Evolutionary conservation across 37 sponge, comb jelly and placozoan species (phyloP), one percentile per base, ranked within the genome.

Genomic region (Diacarnus erythraeanus): DNA sequence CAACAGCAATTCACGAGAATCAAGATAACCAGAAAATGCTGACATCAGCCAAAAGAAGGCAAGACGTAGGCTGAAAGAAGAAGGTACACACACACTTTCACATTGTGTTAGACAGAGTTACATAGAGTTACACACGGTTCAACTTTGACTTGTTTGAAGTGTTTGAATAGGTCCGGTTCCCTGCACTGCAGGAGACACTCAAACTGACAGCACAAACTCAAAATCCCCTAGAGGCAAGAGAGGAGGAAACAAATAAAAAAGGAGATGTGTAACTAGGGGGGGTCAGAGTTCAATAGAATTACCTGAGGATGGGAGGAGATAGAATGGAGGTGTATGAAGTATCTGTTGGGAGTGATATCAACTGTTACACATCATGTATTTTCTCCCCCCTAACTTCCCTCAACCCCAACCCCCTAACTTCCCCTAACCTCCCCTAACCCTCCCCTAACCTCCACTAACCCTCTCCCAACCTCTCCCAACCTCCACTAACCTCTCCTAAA

Each of bases 21-120:
- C 83, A 25, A 95, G 82, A 77, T 86, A 80, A 37, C 92, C 89
- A 15, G 96, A 83, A 64, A 95, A 95, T 0, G 84, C 96, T 79
- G 86, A 80, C 84, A 92, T 77, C 61, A 95, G 72, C 96, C 96
- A 95, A 25, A 66, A 72, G 67, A 91, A 95, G 2, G 79, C 96
- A 23, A 91, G 77, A 54, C 73, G 71, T 25, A 92, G 83, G 2
- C 81, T 81, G 71, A 3, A 66, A 8, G 42, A 33, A 51, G 26
- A 63, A 23, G 20, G 18, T 23, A 63, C 30, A 20, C n/a, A 25
- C 30, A 63, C 5, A 17, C 61, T 60, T 26, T 17, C 27, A 3
- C 23, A 68, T 15, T 38, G 5, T 36, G 69, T 10, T 36, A 68
- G 69, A 39, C 38, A 20, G 40, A 37, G n/a, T 18, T 22, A 44